phyloP scores from a whole-genome alignment of 2,888 invertebrate genomes.

The Rhagonycha lutea region DNA sequence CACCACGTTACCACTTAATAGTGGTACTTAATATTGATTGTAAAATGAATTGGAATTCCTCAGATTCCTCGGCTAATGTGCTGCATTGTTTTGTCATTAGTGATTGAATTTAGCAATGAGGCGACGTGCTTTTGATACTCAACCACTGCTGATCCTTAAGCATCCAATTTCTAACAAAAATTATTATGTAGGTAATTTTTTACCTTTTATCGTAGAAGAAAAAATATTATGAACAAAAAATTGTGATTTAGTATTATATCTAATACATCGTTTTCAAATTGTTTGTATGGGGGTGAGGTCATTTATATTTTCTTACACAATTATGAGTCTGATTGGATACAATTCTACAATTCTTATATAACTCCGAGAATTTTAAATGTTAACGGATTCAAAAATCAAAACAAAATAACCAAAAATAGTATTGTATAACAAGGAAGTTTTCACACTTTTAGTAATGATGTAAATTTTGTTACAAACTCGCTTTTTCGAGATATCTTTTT shows the following conservation, averaged over 20 bases:
- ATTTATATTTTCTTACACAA: no score
- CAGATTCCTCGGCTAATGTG: conserved; percentile 40
- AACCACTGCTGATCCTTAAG: background rate
- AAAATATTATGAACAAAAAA: no score
- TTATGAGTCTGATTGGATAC: no score
- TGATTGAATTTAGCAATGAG: conserved; percentile 35
- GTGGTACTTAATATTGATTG: conserved; percentile 28
- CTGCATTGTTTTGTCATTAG: conserved; percentile 41
- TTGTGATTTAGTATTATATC: no score
- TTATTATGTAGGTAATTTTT: background rate
- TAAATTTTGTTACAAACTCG: no score
- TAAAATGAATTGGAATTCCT: conserved; percentile 43
- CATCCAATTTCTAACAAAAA: background rate
- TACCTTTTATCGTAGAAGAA: no score
- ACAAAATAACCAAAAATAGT: background rate
- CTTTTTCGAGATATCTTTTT: conserved; percentile 6
- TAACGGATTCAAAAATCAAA: no score
- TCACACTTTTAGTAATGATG: background rate
- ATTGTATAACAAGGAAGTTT: background rate
- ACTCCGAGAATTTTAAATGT: no score
- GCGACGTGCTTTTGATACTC: conserved; percentile 31
- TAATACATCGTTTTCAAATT: no score
- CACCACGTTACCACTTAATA: background rate
- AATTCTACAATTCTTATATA: no score
- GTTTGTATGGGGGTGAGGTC: no score